Conservation (phyloP, 2,888 invertebrate species). For the Rhamphomyia laevipes region DNA sequence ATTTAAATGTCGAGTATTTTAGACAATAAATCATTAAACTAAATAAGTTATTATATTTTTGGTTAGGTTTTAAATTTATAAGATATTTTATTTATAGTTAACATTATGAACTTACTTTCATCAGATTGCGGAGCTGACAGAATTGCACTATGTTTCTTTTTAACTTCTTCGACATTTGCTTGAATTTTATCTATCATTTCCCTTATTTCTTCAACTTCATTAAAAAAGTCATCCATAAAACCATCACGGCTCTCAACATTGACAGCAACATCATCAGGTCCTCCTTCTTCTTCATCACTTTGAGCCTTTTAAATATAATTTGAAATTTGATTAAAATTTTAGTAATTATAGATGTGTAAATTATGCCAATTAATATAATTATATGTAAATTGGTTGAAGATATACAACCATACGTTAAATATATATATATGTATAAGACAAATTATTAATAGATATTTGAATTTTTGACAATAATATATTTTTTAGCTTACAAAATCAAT, state of each 20-base stretch:
- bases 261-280: conserved; percentile 90
- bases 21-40: background rate
- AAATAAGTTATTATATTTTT: too few relatives aligned
- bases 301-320: conserved; percentile 48
- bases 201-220: conserved; percentile 99
- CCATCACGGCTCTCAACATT: conserved; percentile 85
- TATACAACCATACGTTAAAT: too few relatives aligned
- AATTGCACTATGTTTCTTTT: conserved; percentile 99
- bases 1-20: background rate
- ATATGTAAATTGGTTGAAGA: too few relatives aligned
- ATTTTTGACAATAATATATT: too few relatives aligned
- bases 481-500: too few relatives aligned
- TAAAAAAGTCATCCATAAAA: conserved; percentile 99
- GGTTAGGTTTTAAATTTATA: too few relatives aligned
- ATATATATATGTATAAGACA: too few relatives aligned
- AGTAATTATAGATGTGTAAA: too few relatives aligned
- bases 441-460: too few relatives aligned
- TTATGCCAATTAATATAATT: background rate
- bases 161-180: conserved; percentile 98
- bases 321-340: background rate
- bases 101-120: conserved; percentile 47
- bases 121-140: conserved; percentile 97
- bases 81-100: too few relatives aligned
- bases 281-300: conserved; percentile 94
- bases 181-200: conserved; percentile 99